Evolutionary conservation across 2,888 invertebrate species (phyloP), one percentile per base, ranked within the genome.

Genomic region (Drosophila mayaguana): DNA sequence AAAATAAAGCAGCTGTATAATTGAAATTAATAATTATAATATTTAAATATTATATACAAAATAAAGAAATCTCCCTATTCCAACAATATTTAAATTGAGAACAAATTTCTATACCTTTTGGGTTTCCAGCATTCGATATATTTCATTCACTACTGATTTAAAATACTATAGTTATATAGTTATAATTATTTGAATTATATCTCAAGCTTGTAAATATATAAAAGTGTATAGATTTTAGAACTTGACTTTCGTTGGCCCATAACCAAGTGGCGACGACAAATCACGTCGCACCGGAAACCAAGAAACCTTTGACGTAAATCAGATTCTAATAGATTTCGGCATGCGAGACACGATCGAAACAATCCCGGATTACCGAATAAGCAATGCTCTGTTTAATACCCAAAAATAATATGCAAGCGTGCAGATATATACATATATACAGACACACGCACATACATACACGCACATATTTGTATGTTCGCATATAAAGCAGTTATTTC

Each of bases 281-380:
- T 38, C 53, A 46, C 48, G 45, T 60, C 53, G 59, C 65, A 63
- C 75, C 79, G 79, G 79, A 74, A 63, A 38, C 63, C 56, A 18
- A 56, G 36, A 40, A 40, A 32, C 74, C 60, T 78, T 77, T 78
- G 65, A 74, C 74, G 79, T 69, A 78, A 78, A 69, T 73, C 65
- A 63, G 48, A 50, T 57, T 63, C 45, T 9, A 57, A 32, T 61
- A 32, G 66, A 60, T 32, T 18, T 74, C 20, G 16, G 40, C 54
- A 76, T 57, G 57, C 75, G 45, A 36, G 11, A 25, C 75, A 78
- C 73, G 78, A 57, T 36, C 63, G 22, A 46, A 54, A 62, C 53
- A 50, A 20, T 48, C 46, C 25, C 51, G 32, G 22, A 46, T 53
- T 54, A 46, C 36, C 67, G 54, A 62, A 59, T 78, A 55, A 55